A percentile compares a stretch with the other conserved stretches of the same genome.
Conservation (phyloP, 2,113 vertebrate genomes). For the Pseudorhombus dupliciocellatus region DNA sequence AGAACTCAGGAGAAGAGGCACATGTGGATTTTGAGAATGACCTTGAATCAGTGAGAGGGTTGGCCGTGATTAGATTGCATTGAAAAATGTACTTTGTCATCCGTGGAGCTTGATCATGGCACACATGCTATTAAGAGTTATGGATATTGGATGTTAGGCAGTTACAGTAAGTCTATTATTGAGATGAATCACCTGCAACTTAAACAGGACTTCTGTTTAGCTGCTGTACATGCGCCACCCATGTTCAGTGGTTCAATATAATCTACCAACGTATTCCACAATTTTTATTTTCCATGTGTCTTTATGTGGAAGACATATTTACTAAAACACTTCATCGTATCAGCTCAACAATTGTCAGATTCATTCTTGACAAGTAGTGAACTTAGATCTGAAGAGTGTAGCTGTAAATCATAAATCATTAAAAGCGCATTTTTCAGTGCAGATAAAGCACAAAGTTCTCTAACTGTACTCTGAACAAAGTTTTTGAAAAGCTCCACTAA, state of each 20-base stretch:
- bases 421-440: no score
- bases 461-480: no score
- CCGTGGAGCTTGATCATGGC: background rate
- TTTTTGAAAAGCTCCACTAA: no score
- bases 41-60: slow-evolving; percentile 18
- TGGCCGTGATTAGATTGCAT: slow-evolving; percentile 28
- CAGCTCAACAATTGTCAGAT: no score
- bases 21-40: slow-evolving; percentile 2
- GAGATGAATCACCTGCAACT: background rate
- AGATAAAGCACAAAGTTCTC: no score
- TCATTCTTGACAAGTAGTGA: no score
- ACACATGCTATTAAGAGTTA: background rate
- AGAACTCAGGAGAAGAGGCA: background rate
- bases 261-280: background rate
- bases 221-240: background rate
- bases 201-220: background rate
- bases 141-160: background rate
- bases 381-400: no score
- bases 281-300: background rate
- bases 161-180: background rate
- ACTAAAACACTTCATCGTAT: no score
- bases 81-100: slow-evolving; percentile 22
- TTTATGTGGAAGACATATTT: background rate
- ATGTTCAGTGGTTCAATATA: background rate
- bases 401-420: no score